Base-by-base conservation (phyloP, 1,140 invertebrate genomes). In the Lysiphlebus fabarum region DNA sequence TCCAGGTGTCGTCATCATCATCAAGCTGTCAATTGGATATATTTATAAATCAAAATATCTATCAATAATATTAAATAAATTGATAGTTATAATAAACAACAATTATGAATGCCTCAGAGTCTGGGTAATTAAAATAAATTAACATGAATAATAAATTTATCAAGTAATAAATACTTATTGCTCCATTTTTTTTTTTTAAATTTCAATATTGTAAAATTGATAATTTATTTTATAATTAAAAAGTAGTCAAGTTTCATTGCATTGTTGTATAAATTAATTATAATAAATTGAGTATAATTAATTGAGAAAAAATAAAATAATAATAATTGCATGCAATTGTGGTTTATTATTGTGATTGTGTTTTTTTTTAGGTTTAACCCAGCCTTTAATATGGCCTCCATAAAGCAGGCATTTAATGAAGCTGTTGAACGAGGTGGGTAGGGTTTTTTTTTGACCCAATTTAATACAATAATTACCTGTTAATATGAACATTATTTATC, bases 331-430 rank as follows among this genome's bases (percentile, higher is more conserved):
- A 45, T 54, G 59, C 47, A 50, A 67, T 62, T 40, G 44, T 67
- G 67, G 70, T 69, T 71, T 70, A 53, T 40, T 60, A 44, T 49
- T 57, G 50, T 34, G n/a, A 41, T 65, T 71, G 67, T 74, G 69
- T 68, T 65, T 68, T 71, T 73, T 81, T 83, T 58, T 82, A 91
- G 90, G 85, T 92, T 92, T 81, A 92, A 91, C 84, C 89, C 90
- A 79, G 87, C 89, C 70, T 91, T 92, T 83, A 92, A 92, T 76
- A 92, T 92, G 85, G 90, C 90, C 76, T 90, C 90, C 67, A 93
- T 95, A 80, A 92, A 92, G 72, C 92, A 95, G 84, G 92, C 92
- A 67, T 89, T 95, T 81, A 93, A 92, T 84, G 91, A 94, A 82
- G 91, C 91, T 60, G 91, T 93, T 56, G 91, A 93, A 82, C 86